These are phyloP conservation scores for Pollenia angustigena DNA, from an alignment of 2,888 invertebrate species.

Conservation along the genomic window DNA sequence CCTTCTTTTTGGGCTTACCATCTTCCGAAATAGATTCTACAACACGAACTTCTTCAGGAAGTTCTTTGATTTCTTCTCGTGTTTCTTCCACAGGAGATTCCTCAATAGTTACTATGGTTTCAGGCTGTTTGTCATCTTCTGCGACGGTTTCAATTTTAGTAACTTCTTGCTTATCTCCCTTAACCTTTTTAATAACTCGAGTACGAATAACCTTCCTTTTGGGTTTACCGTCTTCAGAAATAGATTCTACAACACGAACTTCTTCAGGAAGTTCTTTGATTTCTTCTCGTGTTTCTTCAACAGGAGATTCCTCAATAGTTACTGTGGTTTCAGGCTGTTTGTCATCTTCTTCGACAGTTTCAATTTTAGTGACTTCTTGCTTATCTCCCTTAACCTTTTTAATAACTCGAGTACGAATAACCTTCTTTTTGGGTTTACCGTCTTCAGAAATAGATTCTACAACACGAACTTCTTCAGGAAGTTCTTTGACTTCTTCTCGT, in stretches of 20 bases:
- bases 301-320: constrained; percentile 31
- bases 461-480: constrained; percentile 43
- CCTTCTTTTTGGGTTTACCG: constrained; percentile 42
- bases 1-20: constrained; percentile 64
- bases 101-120: constrained; percentile 50
- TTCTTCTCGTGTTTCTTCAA: constrained; percentile 21
- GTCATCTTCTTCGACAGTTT: constrained; percentile 56
- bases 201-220: constrained; percentile 43
- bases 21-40: constrained; percentile 62
- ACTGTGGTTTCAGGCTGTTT: constrained; percentile 60
- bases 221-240: constrained; percentile 41
- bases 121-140: constrained; percentile 56
- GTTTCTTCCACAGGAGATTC: constrained; percentile 26
- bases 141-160: constrained; percentile 56
- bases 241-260: constrained; percentile 5
- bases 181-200: constrained; percentile 45
- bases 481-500: constrained; percentile 36
- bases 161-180: constrained; percentile 51
- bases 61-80: constrained; percentile 25
- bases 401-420: constrained; percentile 47
- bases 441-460: constrained; percentile 43
- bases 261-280: constrained; percentile 41
- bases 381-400: constrained; percentile 53
- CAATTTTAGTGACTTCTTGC: constrained; percentile 57
- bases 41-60: constrained; percentile 60